Evolutionary conservation across 2,888 invertebrate genomes (phyloP), one percentile per base, ranked within the genome.

Genomic region (Paralinhomoeus sp.): DNA sequence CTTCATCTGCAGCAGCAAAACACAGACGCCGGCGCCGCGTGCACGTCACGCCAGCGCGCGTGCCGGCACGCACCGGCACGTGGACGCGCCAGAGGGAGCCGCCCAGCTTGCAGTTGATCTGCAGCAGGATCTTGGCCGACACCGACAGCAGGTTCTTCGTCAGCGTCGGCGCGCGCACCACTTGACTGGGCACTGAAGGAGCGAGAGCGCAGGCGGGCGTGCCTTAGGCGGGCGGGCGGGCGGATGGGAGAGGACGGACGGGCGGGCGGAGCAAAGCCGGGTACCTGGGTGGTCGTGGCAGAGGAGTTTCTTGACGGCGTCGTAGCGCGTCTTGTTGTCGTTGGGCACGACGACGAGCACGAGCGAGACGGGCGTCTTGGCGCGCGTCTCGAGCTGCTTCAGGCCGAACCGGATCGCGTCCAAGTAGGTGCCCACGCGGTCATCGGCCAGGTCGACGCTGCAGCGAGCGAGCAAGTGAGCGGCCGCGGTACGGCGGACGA

Each of bases 1-100:
- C 22, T 50, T 45, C 36, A 54, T 27, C 46, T 48, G 24, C 37
- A 40, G 40, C n/a, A n/a, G n/a, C n/a, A n/a, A n/a, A n/a, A n/a
- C n/a, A n/a, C n/a, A n/a, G n/a, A n/a, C n/a, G n/a, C n/a, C n/a
- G n/a, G n/a, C n/a, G n/a, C n/a, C n/a, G n/a, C n/a, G n/a, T n/a
- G n/a, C n/a, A n/a, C n/a, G n/a, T n/a, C n/a, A n/a, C n/a, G n/a
- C n/a, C n/a, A n/a, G 39, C 72, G n/a, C n/a, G n/a, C n/a, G n/a
- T n/a, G n/a, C n/a, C n/a, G n/a, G n/a, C n/a, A n/a, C n/a, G n/a
- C n/a, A n/a, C n/a, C n/a, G n/a, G n/a, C n/a, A n/a, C n/a, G n/a
- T n/a, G n/a, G n/a, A n/a, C n/a, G n/a, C n/a, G 67, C 87, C 87
- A 89, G 0, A 85, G 80, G 0, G 79, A 76, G 0, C 87, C 89